phyloP scores from a whole-genome alignment of 2,888 invertebrate genomes.

The Arrhopalites spinosus region DNA sequence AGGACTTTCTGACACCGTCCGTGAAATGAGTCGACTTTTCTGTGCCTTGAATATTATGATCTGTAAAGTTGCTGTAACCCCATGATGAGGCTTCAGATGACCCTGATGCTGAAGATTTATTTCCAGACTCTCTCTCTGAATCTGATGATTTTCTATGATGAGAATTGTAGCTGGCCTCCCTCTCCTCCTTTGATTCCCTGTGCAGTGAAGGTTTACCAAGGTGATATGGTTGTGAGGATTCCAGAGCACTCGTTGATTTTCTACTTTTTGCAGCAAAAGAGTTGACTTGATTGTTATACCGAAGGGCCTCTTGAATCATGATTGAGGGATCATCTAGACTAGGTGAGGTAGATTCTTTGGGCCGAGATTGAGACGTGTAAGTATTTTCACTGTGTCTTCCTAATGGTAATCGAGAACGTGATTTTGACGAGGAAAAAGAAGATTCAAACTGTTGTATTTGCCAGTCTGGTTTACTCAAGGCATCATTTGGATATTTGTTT shows the following conservation, averaged over 20 bases:
- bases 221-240: not conserved
- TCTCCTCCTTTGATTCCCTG: too few species aligned
- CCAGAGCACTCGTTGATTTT: not conserved
- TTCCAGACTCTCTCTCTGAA: slow-evolving; percentile 22
- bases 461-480: too few species aligned
- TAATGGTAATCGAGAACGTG: not conserved
- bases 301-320: not conserved
- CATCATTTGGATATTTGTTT: not conserved
- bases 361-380: not conserved
- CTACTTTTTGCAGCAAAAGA: not conserved
- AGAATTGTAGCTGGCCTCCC: too few species aligned
- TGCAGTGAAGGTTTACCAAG: too few species aligned
- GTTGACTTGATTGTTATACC: slow-evolving; percentile 9
- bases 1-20: not conserved
- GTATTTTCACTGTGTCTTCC: not conserved
- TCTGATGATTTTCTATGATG: too few species aligned
- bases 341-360: not conserved
- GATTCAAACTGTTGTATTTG: not conserved
- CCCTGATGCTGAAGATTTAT: slow-evolving; percentile 25
- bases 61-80: slow-evolving; percentile 20
- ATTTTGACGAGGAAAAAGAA: not conserved
- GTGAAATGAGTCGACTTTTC: not conserved
- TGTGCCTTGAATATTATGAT: not conserved
- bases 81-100: slow-evolving; percentile 36
- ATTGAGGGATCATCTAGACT: not conserved